Base-by-base conservation (phyloP, 2,888 invertebrate genomes). In the Plebejus melissa region DNA sequence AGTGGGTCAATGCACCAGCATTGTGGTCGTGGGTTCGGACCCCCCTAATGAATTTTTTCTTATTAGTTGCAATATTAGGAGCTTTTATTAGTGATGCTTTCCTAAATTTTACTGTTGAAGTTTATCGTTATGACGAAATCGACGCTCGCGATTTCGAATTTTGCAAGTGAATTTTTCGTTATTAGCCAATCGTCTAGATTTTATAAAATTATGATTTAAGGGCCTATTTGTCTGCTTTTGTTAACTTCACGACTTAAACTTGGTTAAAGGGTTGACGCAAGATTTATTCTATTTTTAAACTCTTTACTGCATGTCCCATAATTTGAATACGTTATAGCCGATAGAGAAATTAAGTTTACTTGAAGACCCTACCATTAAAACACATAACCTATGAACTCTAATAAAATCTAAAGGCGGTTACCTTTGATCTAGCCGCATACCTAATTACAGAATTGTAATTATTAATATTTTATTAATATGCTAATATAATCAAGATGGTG, bases 401-500 rank as follows among this genome's bases (percentile, higher is more conserved):
- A 74, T 74, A 41, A 38, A 60, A 74, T 74, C 28, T 36, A 54
- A 41, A 74, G 58, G 32, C 69, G 54, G 57, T 28, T 22, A 16
- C 69, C 36, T 79, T 79, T 80, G 78, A 80, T 79, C 74, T 38
- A n/a, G 22, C 86, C 87, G 87, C 84, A 87, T 88, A 86, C 84
- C 84, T 86, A 81, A 88, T 87, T 85, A 87, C 83, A 83, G 79
- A 82, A 82, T 81, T 83, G 83, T 85, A 85, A 85, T 84, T 83
- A 82, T 84, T 83, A 82, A 82, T 82, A 81, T 81, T 79, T 82
- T 81, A 84, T 84, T 86, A 86, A 85, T 84, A 86, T 87, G 84
- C 82, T 87, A 87, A 85, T 87, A 82, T 86, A 85, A 88, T 87
- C 83, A 84, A 86, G 84, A 82, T 83, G 80, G 83, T 84, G 83